Evolutionary conservation across 92 coral and sea anemone species (phyloP).

Genomic region (Desmophyllum pertusum): DNA sequence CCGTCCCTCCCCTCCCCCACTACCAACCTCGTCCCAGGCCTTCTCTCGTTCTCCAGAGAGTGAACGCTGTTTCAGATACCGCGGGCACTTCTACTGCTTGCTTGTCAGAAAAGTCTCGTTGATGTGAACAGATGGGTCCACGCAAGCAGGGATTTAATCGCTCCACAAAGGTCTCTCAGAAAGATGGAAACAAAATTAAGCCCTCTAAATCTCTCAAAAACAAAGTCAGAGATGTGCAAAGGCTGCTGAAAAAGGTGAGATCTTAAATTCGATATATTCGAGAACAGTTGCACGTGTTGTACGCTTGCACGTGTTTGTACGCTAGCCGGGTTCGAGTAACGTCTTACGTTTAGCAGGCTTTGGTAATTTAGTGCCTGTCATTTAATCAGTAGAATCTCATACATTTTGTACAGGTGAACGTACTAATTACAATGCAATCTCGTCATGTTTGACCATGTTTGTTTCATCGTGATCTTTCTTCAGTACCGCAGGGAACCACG

Average conservation of each 20-base stretch:
- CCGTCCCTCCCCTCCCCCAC: neutral
- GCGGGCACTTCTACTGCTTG: neutral
- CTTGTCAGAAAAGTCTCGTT: neutral
- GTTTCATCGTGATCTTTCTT: too few relatives aligned
- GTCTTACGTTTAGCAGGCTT: neutral
- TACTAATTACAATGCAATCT: neutral
- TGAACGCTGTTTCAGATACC: neutral
- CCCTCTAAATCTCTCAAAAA: slow-evolving; percentile 69
- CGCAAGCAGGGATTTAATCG: neutral
- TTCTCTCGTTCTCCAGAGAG: neutral
- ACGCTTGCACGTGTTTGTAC: neutral
- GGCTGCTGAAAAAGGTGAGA: slow-evolving; percentile 75
- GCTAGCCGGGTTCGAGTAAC: too few relatives aligned
- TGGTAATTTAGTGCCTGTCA: neutral
- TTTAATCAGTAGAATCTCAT: neutral
- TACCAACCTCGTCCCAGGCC: too few relatives aligned
- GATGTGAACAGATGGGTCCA: neutral
- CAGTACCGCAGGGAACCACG: too few relatives aligned
- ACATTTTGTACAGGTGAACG: neutral
- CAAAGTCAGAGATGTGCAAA: slow-evolving; percentile 70
- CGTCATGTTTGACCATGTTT: too few relatives aligned
- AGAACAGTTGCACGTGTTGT: neutral
- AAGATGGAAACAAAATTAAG: slow-evolving; percentile 36
- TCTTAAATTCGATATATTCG: too few relatives aligned
- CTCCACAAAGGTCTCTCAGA: neutral